Evolutionary conservation across 92 coral and sea anemone genomes (phyloP).

Genomic region (Hydrozoanthus gracilis): DNA sequence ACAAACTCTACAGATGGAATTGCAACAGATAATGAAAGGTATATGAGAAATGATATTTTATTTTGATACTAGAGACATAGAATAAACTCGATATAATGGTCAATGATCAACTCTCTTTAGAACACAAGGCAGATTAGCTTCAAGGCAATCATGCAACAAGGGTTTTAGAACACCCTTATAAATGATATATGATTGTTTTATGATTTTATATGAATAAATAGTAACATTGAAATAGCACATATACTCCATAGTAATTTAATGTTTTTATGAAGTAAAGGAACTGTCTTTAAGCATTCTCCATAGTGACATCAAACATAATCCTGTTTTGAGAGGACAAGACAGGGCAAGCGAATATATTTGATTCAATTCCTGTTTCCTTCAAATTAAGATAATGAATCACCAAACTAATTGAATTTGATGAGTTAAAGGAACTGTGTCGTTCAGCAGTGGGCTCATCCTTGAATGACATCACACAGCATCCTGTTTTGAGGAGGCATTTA

Average conservation of each 20-base stretch:
- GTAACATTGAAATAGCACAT: no score
- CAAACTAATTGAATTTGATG: no score
- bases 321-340: not conserved
- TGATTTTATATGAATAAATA: no score
- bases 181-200: no score
- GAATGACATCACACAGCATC: no score
- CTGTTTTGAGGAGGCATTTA: no score
- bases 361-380: not conserved
- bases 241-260: not conserved
- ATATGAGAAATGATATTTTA: not conserved
- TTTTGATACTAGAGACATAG: not conserved
- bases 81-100: not conserved
- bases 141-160: no score
- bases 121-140: no score
- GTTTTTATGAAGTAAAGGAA: not conserved
- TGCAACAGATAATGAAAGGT: conserved; percentile 99
- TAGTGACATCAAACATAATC: conserved; percentile 13
- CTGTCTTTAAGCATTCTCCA: not conserved
- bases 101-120: no score
- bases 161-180: no score
- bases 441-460: no score
- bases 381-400: not conserved
- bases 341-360: not conserved
- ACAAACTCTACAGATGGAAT: conserved; percentile 89
- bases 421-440: no score